Base-by-base conservation (phyloP, 35 echinoderm and acorn worm species). In the Acanthaster planci region DNA sequence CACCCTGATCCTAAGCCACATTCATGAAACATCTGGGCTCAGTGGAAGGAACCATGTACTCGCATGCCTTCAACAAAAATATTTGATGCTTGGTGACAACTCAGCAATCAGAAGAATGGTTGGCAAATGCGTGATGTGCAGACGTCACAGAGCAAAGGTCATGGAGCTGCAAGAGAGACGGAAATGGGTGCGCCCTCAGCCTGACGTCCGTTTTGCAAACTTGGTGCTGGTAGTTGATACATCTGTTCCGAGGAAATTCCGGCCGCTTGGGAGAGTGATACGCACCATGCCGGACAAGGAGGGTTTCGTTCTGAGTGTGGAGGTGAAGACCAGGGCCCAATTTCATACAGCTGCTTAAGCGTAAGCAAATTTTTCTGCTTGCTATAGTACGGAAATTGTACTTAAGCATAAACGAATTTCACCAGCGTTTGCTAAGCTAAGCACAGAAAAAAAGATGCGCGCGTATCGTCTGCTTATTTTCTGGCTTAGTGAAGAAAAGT, bases 1-100 rank as follows among this genome's bases (percentile, higher is more conserved):
- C 3, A 19, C 84, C 17, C 14, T 92, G 80, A 91, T 96, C 15
- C 37, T 96, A 32, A 39, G 31, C 2, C 59, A 95, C 18, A 53
- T 79, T n/a, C 93, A 95, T 38, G 78, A 60, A 39, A 67, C 76
- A 37, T 36, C 77, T 37, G 51, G 85, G 19, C 93, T 90, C 52
- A 59, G 64, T 39, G 93, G 88, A 16, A 87, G 55, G 53, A 53
- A 75, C 27, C n/a, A 86, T 54, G 78, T 87, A 12, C 38, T 90
- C 34, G 5, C 76, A 3, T 14, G n/a, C 0, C 38, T 97, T 26
- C 78, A 79, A 37, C 37, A 92, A 27, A 89, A 75, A 39, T 91
- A 92, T 37, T 92, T 85, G 90, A 40, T 88, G 21, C 38, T 58
- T 5, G 83, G 78, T 23, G 89, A 81, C 31, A 78, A 82, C 9